phyloP scores from a whole-genome alignment of 2,113 vertebrate genomes.

The Edolisoma coerulescens region DNA sequence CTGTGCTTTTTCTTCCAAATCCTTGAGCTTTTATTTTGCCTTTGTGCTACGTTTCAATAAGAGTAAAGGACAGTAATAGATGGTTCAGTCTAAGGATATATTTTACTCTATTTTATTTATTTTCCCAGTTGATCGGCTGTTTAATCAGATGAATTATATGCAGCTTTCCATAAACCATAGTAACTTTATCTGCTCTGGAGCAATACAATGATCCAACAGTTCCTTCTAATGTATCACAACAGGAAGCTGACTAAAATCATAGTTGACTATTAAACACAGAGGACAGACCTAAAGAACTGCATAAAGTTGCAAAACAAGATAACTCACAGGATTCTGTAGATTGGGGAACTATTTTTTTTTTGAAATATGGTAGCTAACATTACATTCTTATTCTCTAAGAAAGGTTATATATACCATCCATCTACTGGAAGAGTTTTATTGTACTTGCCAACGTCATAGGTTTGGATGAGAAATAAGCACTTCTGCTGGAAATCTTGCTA shows the following conservation, averaged over 20 bases:
- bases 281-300: background rate
- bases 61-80: background rate
- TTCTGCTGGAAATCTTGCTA: background rate
- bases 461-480: background rate
- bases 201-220: background rate
- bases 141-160: background rate
- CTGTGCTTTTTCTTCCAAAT: background rate
- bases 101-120: background rate
- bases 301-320: background rate
- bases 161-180: background rate
- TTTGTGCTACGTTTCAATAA: background rate
- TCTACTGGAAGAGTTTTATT: background rate
- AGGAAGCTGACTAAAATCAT: background rate
- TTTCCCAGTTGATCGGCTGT: background rate
- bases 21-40: background rate
- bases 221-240: background rate
- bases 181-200: background rate
- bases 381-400: background rate
- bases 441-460: accelerated
- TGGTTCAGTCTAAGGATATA: background rate
- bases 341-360: background rate
- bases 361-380: background rate
- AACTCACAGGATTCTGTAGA: background rate
- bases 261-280: background rate
- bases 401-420: background rate